A percentile compares a stretch with the other conserved stretches of the same genome.
phyloP scores from a whole-genome alignment of 2,888 invertebrate species.

The Clusia tigrina region DNA sequence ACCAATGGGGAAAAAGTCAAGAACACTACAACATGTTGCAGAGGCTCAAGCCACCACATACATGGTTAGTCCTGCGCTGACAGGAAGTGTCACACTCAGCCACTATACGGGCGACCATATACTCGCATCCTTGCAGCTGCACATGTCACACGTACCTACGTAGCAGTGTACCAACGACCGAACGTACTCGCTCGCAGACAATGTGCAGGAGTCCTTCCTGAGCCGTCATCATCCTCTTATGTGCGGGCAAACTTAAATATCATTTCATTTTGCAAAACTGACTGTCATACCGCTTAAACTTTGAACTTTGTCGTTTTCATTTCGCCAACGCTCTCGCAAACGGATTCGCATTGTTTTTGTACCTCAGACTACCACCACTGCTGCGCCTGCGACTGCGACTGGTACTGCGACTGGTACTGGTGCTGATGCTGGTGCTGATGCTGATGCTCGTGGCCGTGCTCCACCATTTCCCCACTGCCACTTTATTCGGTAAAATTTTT shows the following conservation, averaged over 20 bases:
- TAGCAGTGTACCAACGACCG: too few relatives aligned
- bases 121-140: conserved; percentile 34
- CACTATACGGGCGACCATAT: conserved; percentile 25
- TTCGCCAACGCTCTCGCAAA: conserved; percentile 46
- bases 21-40: neutral
- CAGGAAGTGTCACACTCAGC: conserved; percentile 21
- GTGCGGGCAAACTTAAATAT: conserved; percentile 5
- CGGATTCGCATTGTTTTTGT: conserved; percentile 58
- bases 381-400: neutral
- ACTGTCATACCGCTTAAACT: conserved; percentile 62
- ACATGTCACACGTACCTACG: neutral
- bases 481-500: conserved; percentile 4
- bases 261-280: conserved; percentile 45
- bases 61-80: neutral
- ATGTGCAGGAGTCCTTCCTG: neutral
- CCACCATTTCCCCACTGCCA: too few relatives aligned
- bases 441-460: too few relatives aligned
- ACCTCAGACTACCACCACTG: conserved; percentile 4
- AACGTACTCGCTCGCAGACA: neutral
- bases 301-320: conserved; percentile 64
- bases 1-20: too few relatives aligned
- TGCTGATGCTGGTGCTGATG: too few relatives aligned
- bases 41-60: neutral
- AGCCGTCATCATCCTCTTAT: too few relatives aligned
- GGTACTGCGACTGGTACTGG: too few relatives aligned